Evolutionary conservation across 37 sponge, comb jelly and placozoan genomes (phyloP).

Genomic region (Chondrosia reniformis): DNA sequence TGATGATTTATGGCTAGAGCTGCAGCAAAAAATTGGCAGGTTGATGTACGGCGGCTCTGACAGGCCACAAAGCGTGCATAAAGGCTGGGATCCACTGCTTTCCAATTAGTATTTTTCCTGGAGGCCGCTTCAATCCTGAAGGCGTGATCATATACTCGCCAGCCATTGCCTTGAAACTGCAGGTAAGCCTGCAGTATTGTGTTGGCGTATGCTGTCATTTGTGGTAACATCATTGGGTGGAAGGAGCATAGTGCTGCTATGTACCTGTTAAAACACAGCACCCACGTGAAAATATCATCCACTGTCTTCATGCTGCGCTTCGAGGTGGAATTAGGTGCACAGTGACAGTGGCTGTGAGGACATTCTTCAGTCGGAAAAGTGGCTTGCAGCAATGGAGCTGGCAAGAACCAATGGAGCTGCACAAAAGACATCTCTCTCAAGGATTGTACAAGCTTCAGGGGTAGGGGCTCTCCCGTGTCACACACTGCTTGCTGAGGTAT

Average conservation of each 20-base stretch:
- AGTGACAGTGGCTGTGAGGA: neutral
- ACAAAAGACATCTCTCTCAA: neutral
- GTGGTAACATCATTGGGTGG: neutral
- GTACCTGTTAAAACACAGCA: neutral
- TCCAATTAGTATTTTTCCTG: neutral
- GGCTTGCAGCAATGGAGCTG: neutral
- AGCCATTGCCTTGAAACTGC: neutral
- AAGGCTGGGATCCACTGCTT: neutral
- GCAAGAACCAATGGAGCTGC: neutral
- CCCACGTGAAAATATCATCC: neutral
- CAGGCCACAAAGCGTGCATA: neutral
- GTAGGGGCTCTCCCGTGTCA: neutral
- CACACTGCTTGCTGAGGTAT: neutral
- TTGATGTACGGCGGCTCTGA: neutral
- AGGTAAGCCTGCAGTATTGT: neutral
- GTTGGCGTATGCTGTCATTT: neutral
- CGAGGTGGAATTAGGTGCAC: neutral
- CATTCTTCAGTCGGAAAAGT: neutral
- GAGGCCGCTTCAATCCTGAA: neutral
- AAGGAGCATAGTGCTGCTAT: neutral
- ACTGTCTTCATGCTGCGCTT: neutral
- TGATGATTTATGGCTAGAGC: neutral
- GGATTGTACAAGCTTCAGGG: neutral
- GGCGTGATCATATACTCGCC: neutral
- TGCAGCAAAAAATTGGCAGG: neutral